These are phyloP conservation scores for Epirrhoe tristata DNA, from an alignment of 2,888 invertebrate species.

Conservation along the genomic window DNA sequence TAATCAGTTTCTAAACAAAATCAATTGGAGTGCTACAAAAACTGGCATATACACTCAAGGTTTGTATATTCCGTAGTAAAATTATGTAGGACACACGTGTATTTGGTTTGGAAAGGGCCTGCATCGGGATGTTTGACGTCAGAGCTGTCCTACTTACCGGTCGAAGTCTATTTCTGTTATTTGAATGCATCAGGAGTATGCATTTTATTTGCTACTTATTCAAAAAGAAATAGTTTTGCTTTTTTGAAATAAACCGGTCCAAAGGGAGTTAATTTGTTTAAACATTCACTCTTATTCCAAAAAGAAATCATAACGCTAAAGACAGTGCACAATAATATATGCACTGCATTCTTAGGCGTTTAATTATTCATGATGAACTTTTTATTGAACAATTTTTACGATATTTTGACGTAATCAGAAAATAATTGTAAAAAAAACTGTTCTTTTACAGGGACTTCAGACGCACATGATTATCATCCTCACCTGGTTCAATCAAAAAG, in stretches of 20 bases:
- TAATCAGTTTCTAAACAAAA: slow-evolving; percentile 8
- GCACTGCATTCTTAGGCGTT: too few species aligned
- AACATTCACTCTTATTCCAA: background rate
- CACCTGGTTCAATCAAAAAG: too few species aligned
- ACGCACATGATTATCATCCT: too few species aligned
- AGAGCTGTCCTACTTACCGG: slow-evolving; percentile 61
- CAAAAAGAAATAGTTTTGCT: background rate
- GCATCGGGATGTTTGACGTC: slow-evolving; percentile 76
- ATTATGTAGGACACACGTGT: slow-evolving; percentile 65
- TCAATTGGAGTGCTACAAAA: slow-evolving; percentile 25
- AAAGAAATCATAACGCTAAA: too few species aligned
- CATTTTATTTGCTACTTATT: slow-evolving; percentile 20
- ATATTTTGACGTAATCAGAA: too few species aligned
- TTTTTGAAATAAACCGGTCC: background rate
- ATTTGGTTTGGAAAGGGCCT: slow-evolving; percentile 63
- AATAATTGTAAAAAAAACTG: too few species aligned
- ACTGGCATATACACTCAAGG: slow-evolving; percentile 30
- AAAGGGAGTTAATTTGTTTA: background rate
- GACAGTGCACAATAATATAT: too few species aligned
- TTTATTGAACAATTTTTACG: too few species aligned
- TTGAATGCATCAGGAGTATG: slow-evolving; percentile 28
- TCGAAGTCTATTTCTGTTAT: slow-evolving; percentile 46
- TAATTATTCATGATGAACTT: too few species aligned
- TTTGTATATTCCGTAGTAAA: slow-evolving; percentile 46
- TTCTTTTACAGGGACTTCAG: too few species aligned